These are phyloP conservation scores for Drosophila algonquin DNA, from an alignment of 2,888 invertebrate species.

Conservation along the genomic window DNA sequence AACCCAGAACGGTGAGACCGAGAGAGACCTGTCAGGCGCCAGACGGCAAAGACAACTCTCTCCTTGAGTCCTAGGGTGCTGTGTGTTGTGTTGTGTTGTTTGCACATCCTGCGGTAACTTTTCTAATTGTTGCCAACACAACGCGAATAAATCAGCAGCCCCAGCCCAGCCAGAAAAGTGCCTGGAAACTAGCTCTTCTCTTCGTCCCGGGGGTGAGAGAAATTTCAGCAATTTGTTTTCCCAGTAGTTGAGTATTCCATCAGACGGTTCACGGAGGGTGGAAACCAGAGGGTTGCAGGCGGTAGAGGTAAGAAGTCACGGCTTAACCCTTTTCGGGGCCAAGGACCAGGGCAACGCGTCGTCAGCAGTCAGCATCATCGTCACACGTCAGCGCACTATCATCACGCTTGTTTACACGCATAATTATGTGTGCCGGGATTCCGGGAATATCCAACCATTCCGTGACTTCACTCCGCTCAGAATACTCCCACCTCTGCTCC, in stretches of 20 bases:
- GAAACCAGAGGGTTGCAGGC: slow-evolving; percentile 16
- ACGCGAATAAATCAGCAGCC: slow-evolving; percentile 80
- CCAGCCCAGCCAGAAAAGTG: slow-evolving; percentile 62
- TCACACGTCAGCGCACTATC: slow-evolving; percentile 77
- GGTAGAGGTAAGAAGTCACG: slow-evolving; percentile 22
- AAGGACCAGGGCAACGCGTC: slow-evolving; percentile 7
- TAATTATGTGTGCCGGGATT: slow-evolving; percentile 72
- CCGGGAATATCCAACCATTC: slow-evolving; percentile 45
- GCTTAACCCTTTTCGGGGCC: slow-evolving; percentile 55
- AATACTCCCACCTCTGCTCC: neutral
- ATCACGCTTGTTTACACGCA: slow-evolving; percentile 79
- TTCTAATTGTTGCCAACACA: slow-evolving; percentile 82
- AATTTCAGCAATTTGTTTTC: slow-evolving; percentile 72
- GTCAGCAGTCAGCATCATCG: slow-evolving; percentile 44
- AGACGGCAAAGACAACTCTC: slow-evolving; percentile 15
- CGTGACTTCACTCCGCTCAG: slow-evolving; percentile 6
- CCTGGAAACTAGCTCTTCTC: slow-evolving; percentile 31
- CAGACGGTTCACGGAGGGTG: slow-evolving; percentile 4
- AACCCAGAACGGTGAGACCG: slow-evolving; percentile 16
- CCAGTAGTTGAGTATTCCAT: slow-evolving; percentile 60
- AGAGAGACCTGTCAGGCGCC: slow-evolving; percentile 23
- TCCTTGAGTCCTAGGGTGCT: slow-evolving; percentile 24
- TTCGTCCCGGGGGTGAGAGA: slow-evolving; percentile 24
- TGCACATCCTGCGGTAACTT: slow-evolving; percentile 79
- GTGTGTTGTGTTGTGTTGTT: slow-evolving; percentile 29